A percentile compares a stretch with the other conserved stretches of the same genome.
phyloP scores from a whole-genome alignment of 2,888 invertebrate genomes.

The Lydus trimaculatus region DNA sequence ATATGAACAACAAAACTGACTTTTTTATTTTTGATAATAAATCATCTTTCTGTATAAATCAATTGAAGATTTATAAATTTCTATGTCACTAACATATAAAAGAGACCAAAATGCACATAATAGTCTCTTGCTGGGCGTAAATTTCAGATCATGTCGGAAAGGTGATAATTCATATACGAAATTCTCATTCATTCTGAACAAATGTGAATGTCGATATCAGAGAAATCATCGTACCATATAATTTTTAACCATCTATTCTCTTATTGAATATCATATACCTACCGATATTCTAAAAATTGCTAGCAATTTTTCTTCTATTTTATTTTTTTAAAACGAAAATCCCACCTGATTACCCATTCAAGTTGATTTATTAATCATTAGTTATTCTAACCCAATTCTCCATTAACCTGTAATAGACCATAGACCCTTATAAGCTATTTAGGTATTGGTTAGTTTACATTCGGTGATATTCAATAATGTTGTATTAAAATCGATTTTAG shows the following conservation, averaged over 20 bases:
- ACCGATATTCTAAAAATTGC: too few species aligned
- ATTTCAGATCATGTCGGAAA: background rate
- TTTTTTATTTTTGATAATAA: background rate
- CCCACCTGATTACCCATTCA: background rate
- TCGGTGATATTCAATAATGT: constrained; percentile 26
- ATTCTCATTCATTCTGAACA: background rate
- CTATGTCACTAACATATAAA: background rate
- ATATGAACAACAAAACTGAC: background rate
- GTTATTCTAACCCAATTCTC: constrained; percentile 34
- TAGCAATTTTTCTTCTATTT: background rate
- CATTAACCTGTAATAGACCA: constrained; percentile 35
- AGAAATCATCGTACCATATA: background rate
- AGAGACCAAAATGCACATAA: background rate
- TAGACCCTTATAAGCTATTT: constrained; percentile 27
- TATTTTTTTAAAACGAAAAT: background rate
- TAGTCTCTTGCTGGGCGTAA: background rate
- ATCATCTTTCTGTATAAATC: background rate
- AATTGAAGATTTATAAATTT: constrained; percentile 2
- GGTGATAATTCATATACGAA: background rate
- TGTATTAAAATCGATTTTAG: constrained; percentile 18
- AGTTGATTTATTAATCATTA: constrained; percentile 19
- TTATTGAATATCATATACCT: background rate
- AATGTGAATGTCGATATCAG: constrained; percentile 5
- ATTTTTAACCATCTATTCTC: background rate
- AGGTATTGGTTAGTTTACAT: constrained; percentile 20